A percentile compares a stretch with the other conserved stretches of the same genome.
These are phyloP conservation scores for Linnaemya tessellans DNA, from an alignment of 2,888 invertebrate species.

Conservation along the genomic window DNA sequence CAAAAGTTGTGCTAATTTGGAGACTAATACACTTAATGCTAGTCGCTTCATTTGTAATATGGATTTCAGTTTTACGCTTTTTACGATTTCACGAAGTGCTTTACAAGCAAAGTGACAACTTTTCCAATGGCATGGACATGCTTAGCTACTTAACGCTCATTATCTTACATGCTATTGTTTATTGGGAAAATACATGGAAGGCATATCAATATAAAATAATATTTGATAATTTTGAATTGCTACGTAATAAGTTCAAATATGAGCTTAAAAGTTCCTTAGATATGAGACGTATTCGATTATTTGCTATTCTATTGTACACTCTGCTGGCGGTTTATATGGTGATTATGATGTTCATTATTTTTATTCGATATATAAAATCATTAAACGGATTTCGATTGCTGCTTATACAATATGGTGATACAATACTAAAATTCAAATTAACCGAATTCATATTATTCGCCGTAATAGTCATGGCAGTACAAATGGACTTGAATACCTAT, in stretches of 20 bases:
- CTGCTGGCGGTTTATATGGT: constrained; percentile 43
- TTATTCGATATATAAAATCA: constrained; percentile 50
- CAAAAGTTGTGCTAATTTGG: constrained; percentile 38
- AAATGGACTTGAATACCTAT: constrained; percentile 41
- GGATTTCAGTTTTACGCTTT: constrained; percentile 55
- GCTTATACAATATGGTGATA: constrained; percentile 75
- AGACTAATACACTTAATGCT: constrained; percentile 47
- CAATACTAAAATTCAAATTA: constrained; percentile 74
- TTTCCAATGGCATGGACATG: constrained; percentile 75
- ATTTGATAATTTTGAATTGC: constrained; percentile 62
- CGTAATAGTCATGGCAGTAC: constrained; percentile 64
- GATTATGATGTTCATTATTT: constrained; percentile 40
- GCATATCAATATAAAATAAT: constrained; percentile 50
- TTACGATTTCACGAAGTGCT: constrained; percentile 54
- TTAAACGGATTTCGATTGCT: constrained; percentile 55
- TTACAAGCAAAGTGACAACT: constrained; percentile 71
- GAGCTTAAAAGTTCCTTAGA: constrained; percentile 62
- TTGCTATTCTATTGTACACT: constrained; percentile 40
- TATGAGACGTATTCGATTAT: constrained; percentile 41
- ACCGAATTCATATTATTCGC: constrained; percentile 75
- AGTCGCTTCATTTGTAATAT: constrained; percentile 37
- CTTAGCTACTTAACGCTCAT: constrained; percentile 70
- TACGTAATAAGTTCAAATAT: constrained; percentile 67
- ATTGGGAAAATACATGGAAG: constrained; percentile 70
- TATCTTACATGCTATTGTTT: constrained; percentile 62